A percentile compares a stretch with the other conserved stretches of the same genome.
Evolutionary conservation across 2,888 invertebrate genomes (phyloP).

Genomic region (Dinocampus coccinellae): DNA sequence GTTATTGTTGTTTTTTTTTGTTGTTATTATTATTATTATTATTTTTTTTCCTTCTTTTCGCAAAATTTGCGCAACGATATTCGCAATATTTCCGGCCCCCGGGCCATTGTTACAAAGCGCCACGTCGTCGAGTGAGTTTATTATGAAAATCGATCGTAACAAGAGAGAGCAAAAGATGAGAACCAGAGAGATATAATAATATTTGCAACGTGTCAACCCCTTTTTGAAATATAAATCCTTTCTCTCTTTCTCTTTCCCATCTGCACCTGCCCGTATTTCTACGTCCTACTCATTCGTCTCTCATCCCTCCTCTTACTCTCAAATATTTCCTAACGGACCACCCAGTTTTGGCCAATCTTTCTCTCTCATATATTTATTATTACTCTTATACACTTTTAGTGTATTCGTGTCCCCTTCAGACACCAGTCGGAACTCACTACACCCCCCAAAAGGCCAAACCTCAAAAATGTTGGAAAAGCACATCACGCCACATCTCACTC

Average conservation of each 20-base stretch:
- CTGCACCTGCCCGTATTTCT: no score
- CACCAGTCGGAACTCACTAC: background rate
- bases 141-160: conserved; percentile 66
- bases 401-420: background rate
- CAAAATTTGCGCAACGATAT: conserved; percentile 64
- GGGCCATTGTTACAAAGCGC: conserved; percentile 55
- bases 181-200: conserved; percentile 49
- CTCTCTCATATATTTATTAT: background rate
- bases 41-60: conserved; percentile 39
- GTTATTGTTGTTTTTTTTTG: conserved; percentile 34
- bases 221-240: conserved; percentile 56
- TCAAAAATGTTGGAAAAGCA: conserved; percentile 1
- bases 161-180: conserved; percentile 35
- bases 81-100: conserved; percentile 62
- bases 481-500: no score
- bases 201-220: conserved; percentile 59
- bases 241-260: conserved; percentile 19
- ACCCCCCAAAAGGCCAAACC: background rate
- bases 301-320: no score
- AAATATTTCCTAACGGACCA: background rate
- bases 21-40: conserved; percentile 27
- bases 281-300: no score
- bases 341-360: background rate
- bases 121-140: conserved; percentile 61
- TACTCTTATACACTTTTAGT: background rate